phyloP scores from a whole-genome alignment of 2,113 vertebrate genomes.

The Cisticola juncidis region DNA sequence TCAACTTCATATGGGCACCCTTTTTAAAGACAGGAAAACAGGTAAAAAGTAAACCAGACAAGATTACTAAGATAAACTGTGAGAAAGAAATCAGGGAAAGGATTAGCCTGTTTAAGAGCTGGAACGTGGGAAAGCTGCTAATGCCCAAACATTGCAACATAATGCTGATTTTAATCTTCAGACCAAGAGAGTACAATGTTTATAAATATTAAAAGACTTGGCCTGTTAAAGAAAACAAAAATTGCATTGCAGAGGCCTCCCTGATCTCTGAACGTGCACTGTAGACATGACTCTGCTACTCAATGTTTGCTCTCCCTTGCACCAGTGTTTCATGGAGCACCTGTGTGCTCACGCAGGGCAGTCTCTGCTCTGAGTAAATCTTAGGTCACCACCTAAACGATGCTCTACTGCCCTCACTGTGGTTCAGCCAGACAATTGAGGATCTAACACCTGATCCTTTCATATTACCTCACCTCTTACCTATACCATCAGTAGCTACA shows the following conservation, averaged over 20 bases:
- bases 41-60: neutral
- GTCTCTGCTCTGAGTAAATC: neutral
- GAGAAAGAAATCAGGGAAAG: neutral
- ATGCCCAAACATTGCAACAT: neutral
- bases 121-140: neutral
- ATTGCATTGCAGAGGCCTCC: neutral
- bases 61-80: neutral
- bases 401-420: accelerated
- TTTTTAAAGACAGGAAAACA: neutral
- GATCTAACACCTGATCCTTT: neutral
- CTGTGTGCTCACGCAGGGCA: accelerated
- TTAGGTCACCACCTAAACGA: neutral
- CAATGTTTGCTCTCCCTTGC: neutral
- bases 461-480: accelerated
- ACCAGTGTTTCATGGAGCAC: neutral
- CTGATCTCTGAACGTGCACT: neutral
- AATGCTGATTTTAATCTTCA: neutral
- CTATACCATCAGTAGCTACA: neutral
- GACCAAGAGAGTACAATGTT: neutral
- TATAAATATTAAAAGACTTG: neutral
- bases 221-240: neutral
- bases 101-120: neutral
- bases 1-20: neutral
- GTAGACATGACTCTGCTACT: neutral
- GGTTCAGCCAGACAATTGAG: accelerated